These are phyloP conservation scores for Dusona sp. DNA, from an alignment of 2,888 invertebrate species.

Conservation along the genomic window DNA sequence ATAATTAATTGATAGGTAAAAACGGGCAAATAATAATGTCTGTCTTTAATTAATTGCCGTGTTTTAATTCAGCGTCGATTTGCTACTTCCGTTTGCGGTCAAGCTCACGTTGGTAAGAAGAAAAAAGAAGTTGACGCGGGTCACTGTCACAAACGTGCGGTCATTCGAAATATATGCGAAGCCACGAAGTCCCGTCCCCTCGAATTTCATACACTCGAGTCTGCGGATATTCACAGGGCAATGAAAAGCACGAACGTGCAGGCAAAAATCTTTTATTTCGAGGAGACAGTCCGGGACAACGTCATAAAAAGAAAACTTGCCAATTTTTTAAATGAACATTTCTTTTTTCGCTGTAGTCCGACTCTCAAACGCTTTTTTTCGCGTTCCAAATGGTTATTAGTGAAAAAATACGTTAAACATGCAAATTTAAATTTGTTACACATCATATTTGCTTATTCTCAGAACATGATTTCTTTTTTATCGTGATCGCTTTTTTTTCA, in stretches of 20 bases:
- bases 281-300: background rate
- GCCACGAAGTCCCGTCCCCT: conserved; percentile 36
- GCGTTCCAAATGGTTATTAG: background rate
- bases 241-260: conserved; percentile 13
- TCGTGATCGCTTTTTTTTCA: background rate
- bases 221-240: background rate
- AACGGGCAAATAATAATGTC: background rate
- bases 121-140: background rate
- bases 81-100: background rate
- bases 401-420: background rate
- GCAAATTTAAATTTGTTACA: background rate
- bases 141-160: conserved; percentile 5
- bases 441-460: background rate
- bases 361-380: background rate
- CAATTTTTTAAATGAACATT: background rate
- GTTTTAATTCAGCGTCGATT: background rate
- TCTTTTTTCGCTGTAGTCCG: background rate
- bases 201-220: background rate
- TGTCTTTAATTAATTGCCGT: background rate
- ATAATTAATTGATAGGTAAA: background rate
- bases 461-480: background rate
- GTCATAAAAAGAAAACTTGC: conserved; percentile 1
- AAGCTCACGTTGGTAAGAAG: background rate
- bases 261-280: conserved; percentile 19
- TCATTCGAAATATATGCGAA: conserved; percentile 26